Evolutionary conservation across 2,888 invertebrate species (phyloP), one percentile per base, ranked within the genome.

Genomic region (Neoitamus cyanurus): DNA sequence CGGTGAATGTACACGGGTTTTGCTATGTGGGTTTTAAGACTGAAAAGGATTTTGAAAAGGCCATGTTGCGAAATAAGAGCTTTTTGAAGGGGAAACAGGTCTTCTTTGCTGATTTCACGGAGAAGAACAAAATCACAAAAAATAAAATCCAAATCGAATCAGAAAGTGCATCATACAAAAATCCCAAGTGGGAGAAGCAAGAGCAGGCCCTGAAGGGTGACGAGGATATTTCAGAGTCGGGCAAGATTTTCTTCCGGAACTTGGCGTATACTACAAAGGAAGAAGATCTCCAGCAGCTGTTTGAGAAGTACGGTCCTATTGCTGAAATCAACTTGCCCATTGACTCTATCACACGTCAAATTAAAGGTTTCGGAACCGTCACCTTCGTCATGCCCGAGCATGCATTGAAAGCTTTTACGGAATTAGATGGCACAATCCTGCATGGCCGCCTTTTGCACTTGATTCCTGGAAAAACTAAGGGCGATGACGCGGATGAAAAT

Each of bases 331-430:
- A 95, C 90, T 92, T 99, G 89, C 98, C 99, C 0, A 94, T 99
- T 84, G 99, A 99, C 90, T 92, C 93, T 83, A 89, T 94, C 1
- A 95, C 96, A 0, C 94, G 97, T 48, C 95, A 95, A 90, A 93
- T 95, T 13, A 98, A 98, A 92, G 91, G 99, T 0, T 99, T 98
- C 91, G 99, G 97, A 0, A 95, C 96, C 0, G 93, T 99, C 0
- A 97, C 98, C 0, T 99, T 94, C 90, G 92, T 99, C 89, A 95
- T 99, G 93, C 98, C 99, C 0, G 99, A 99, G 90, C 96, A 99
- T 91, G 99, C 99, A 0, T 94, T 96, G 0, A 94, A 94, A 88
- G 99, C 99, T 0, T 98, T 95, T 90, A 92, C 94, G 0, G 95
- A 95, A 87, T 92, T 99, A 1, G 99, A 99, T 91, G 99, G 99